Conservation (phyloP, 1,140 invertebrate species). For the Ladona fulva region DNA sequence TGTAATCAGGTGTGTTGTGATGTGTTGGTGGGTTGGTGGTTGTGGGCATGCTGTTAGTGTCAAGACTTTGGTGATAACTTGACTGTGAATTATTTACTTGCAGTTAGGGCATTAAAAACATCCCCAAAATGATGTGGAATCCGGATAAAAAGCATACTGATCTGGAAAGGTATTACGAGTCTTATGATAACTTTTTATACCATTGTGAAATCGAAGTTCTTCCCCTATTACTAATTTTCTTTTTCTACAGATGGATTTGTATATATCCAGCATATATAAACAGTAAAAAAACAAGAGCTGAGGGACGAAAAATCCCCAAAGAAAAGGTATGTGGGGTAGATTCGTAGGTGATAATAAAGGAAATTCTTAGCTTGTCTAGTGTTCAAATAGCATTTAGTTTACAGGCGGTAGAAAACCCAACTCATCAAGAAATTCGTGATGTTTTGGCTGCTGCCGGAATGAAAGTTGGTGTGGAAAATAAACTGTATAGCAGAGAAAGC, state of each 20-base stretch:
- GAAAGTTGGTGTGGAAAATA: conserved; percentile 86
- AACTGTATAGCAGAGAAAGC: conserved; percentile 82
- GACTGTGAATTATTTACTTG: too few species aligned
- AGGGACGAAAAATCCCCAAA: conserved; percentile 78
- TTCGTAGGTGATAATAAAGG: background rate
- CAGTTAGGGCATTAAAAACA: too few species aligned
- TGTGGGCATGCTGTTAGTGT: too few species aligned
- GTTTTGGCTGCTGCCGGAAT: conserved; percentile 74
- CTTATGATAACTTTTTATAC: background rate
- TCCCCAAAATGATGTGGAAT: background rate
- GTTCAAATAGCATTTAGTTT: conserved; percentile 17
- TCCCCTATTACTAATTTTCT: background rate
- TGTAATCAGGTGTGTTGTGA: too few species aligned
- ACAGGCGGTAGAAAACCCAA: conserved; percentile 87
- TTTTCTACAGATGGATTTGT: conserved; percentile 77
- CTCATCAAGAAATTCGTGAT: conserved; percentile 86
- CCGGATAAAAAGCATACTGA: background rate
- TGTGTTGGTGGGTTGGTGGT: too few species aligned
- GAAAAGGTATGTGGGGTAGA: conserved; percentile 43
- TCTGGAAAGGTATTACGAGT: background rate
- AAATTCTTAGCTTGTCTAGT: background rate
- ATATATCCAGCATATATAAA: conserved; percentile 96
- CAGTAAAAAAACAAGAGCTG: conserved; percentile 78
- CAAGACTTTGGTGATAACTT: too few species aligned
- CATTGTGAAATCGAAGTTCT: background rate